These are phyloP conservation scores for Oscheius sp. DNA, from an alignment of 2,888 invertebrate genomes.

Conservation along the genomic window DNA sequence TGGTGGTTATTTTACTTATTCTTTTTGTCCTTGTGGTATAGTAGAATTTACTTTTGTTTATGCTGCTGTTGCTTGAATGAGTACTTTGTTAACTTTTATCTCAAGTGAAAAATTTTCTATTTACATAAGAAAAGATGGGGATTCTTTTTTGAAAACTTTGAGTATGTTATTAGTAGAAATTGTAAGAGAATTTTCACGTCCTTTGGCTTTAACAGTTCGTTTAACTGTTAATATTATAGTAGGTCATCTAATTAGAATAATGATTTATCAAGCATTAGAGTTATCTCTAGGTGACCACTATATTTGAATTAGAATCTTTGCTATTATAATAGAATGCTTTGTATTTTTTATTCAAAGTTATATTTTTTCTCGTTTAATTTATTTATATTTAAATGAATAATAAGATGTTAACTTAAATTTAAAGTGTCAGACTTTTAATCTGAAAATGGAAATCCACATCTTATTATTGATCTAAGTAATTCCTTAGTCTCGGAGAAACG, in stretches of 20 bases:
- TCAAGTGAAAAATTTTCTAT: constrained; percentile 56
- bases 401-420: constrained; percentile 56
- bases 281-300: constrained; percentile 49
- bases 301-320: constrained; percentile 55
- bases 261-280: constrained; percentile 51
- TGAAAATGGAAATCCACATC: constrained; percentile 62
- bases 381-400: constrained; percentile 56
- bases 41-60: constrained; percentile 74
- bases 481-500: constrained; percentile 54
- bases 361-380: constrained; percentile 61
- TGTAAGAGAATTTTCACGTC: constrained; percentile 61
- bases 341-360: constrained; percentile 60
- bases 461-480: constrained; percentile 56
- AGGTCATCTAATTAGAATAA: constrained; percentile 58
- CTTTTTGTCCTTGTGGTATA: constrained; percentile 61
- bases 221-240: constrained; percentile 62
- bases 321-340: constrained; percentile 63
- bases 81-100: constrained; percentile 55
- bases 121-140: constrained; percentile 56
- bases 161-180: constrained; percentile 57
- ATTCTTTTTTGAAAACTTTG: constrained; percentile 54
- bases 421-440: constrained; percentile 60
- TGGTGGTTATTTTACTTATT: constrained; percentile 67
- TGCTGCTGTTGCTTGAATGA: constrained; percentile 56
- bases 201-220: constrained; percentile 60